A percentile compares a stretch with the other conserved stretches of the same genome.
These are phyloP conservation scores for Leptosomus discolor DNA, from an alignment of 2,113 vertebrate species.

Conservation along the genomic window DNA sequence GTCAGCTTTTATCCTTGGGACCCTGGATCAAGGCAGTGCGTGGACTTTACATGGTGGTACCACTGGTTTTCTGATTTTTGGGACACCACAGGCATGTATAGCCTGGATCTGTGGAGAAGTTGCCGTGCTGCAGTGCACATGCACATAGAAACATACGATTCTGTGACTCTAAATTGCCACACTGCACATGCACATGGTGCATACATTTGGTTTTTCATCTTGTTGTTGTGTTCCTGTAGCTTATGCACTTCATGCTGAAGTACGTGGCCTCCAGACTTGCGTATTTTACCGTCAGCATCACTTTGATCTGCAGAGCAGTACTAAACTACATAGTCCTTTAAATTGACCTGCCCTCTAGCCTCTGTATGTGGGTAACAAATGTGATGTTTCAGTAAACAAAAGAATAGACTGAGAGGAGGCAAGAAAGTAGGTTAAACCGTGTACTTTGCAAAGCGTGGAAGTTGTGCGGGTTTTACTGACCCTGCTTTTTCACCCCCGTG, in stretches of 20 bases:
- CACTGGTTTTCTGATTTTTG: neutral
- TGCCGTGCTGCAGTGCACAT: neutral
- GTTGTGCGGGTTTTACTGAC: neutral
- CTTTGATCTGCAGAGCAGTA: neutral
- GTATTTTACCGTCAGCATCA: neutral
- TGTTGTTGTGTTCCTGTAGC: neutral
- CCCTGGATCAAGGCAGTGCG: neutral
- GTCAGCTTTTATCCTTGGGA: neutral
- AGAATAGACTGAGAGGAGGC: neutral
- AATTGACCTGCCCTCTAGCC: conserved; percentile 3
- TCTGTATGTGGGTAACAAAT: neutral
- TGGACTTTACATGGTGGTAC: neutral
- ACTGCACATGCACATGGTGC: neutral
- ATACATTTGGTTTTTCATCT: neutral
- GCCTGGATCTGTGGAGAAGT: neutral
- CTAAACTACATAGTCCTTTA: neutral
- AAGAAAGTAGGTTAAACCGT: neutral
- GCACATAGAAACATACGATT: neutral
- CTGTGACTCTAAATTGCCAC: neutral
- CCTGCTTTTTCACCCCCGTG: neutral
- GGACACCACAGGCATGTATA: neutral
- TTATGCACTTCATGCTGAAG: neutral
- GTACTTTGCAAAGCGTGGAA: neutral
- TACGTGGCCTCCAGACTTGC: neutral
- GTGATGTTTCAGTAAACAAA: neutral